Conservation (phyloP, 2,113 vertebrate species). For the Rhadina sibilatrix region DNA sequence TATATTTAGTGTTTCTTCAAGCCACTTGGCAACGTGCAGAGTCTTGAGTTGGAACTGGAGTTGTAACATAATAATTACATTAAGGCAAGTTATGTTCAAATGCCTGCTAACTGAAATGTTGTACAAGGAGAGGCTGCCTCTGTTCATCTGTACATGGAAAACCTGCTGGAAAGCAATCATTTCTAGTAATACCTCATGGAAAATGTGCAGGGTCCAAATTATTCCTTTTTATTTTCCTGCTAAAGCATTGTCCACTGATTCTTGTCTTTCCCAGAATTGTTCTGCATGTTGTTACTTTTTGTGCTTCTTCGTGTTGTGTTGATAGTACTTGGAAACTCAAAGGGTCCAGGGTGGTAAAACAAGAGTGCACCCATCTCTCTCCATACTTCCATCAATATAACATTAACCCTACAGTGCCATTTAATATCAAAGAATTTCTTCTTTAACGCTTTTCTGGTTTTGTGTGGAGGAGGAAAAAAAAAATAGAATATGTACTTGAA, state of each 20-base stretch:
- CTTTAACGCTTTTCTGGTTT: not conserved
- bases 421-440: not conserved
- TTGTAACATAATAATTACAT: not conserved
- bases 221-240: not conserved
- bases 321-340: not conserved
- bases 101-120: not conserved
- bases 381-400: not conserved
- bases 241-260: not conserved
- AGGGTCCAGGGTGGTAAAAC: not conserved
- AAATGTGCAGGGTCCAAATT: not conserved
- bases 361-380: not conserved
- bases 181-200: not conserved
- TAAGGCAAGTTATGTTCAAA: not conserved
- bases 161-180: not conserved
- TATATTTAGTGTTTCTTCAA: constrained; percentile 27
- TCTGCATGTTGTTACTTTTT: not conserved
- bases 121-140: not conserved
- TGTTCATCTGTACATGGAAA: not conserved
- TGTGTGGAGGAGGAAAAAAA: accelerated
- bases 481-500: not conserved
- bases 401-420: not conserved
- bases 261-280: not conserved
- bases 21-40: not conserved
- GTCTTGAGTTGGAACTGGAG: not conserved
- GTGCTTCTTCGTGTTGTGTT: not conserved